These are phyloP conservation scores for Meda fulgida DNA, from an alignment of 2,797 vertebrate genomes.

Conservation along the genomic window DNA sequence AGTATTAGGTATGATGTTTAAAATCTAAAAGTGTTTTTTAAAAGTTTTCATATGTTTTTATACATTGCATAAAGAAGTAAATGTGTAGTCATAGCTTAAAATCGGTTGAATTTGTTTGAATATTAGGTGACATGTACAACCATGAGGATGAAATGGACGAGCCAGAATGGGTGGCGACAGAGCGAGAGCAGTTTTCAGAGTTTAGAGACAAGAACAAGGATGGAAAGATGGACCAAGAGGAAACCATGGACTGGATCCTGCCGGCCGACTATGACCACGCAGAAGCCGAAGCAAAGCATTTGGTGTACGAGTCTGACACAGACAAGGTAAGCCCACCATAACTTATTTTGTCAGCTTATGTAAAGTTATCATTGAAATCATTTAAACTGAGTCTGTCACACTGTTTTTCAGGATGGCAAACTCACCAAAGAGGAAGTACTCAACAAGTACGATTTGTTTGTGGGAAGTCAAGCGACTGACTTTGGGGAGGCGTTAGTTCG, in stretches of 20 bases:
- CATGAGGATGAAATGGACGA: constrained; percentile 81
- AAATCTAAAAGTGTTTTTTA: not conserved
- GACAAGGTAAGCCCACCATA: constrained; percentile 78
- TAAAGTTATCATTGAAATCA: not conserved
- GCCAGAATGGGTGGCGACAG: constrained; percentile 89
- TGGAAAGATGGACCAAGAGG: constrained; percentile 92
- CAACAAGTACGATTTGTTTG: constrained; percentile 90
- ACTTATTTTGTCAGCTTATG: not conserved
- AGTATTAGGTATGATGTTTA: not conserved
- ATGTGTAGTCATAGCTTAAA: not conserved
- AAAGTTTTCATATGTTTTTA: not conserved
- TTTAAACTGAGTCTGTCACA: not conserved
- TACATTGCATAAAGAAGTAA: not conserved
- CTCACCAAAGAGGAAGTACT: constrained; percentile 88
- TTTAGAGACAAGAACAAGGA: constrained; percentile 92
- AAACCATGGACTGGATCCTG: constrained; percentile 93
- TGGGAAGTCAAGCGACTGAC: constrained; percentile 94
- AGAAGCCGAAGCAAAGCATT: constrained; percentile 88
- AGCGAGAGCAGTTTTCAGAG: constrained; percentile 89
- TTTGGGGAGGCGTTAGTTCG: constrained; percentile 89
- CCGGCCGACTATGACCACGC: constrained; percentile 89
- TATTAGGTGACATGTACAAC: constrained; percentile 89
- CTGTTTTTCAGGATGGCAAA: constrained; percentile 83
- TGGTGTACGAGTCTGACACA: constrained; percentile 88
- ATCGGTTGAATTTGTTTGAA: not conserved